Evolutionary conservation across 2,113 vertebrate species (phyloP).

Genomic region (Jacana jacana): DNA sequence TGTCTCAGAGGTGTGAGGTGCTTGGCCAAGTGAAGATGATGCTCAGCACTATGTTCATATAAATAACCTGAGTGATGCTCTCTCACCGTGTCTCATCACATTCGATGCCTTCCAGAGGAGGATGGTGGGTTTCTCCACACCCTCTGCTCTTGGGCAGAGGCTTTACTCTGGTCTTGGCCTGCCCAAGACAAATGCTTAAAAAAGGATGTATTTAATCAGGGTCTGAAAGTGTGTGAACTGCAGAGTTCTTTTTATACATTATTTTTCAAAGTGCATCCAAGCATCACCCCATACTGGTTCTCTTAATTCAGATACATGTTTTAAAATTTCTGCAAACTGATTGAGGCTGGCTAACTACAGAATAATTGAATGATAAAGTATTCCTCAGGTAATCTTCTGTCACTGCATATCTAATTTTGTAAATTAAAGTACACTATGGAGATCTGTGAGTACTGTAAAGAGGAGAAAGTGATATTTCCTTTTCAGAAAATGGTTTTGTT

Average conservation of each 20-base stretch:
- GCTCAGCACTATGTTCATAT: background rate
- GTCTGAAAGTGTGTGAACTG: background rate
- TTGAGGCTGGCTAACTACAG: background rate
- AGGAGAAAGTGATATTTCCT: background rate
- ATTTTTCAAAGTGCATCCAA: background rate
- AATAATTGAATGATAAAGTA: background rate
- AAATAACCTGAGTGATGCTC: fast-evolving
- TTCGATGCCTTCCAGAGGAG: background rate
- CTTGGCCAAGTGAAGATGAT: fast-evolving
- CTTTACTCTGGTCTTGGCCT: background rate
- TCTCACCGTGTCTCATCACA: no score
- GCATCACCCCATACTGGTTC: background rate
- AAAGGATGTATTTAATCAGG: background rate
- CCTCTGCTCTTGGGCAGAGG: background rate
- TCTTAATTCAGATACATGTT: background rate
- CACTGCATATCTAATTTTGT: background rate
- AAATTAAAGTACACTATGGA: background rate
- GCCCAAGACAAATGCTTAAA: background rate
- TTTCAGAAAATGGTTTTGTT: background rate
- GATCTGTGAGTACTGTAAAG: background rate
- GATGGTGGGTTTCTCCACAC: no score
- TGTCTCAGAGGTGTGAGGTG: background rate
- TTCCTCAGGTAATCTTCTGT: background rate
- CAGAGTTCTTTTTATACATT: background rate
- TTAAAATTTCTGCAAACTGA: background rate